Conservation (phyloP, 2,888 invertebrate genomes). For the Netelia inedita region DNA sequence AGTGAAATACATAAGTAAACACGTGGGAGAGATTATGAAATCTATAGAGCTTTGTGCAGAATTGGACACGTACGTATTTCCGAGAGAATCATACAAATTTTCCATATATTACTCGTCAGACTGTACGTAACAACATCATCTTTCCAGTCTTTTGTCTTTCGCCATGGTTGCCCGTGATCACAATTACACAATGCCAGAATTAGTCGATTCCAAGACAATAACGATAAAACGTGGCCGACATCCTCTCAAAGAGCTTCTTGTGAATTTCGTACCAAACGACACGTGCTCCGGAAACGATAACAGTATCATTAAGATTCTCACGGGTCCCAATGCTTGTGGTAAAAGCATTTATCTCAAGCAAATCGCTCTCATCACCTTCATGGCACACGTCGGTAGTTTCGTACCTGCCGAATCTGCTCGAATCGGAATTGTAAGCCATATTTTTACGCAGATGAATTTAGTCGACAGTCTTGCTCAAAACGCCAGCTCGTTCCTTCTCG, state of each 20-base stretch:
- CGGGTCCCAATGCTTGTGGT: conserved; percentile 96
- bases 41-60: conserved; percentile 88
- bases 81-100: conserved; percentile 1
- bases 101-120: not conserved
- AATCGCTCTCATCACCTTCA: conserved; percentile 91
- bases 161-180: conserved; percentile 89
- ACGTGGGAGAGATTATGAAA: conserved; percentile 86
- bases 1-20: conserved; percentile 88
- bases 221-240: conserved; percentile 90
- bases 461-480: conserved; percentile 92
- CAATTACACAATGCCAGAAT: conserved; percentile 88
- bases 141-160: conserved; percentile 88
- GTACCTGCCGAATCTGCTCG: conserved; percentile 92
- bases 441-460: conserved; percentile 91
- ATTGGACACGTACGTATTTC: conserved; percentile 89
- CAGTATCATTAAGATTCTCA: conserved; percentile 91
- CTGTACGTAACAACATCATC: too few relatives aligned
- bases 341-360: conserved; percentile 97
- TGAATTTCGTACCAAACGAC: conserved; percentile 91
- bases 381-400: conserved; percentile 96
- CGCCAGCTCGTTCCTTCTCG: conserved; percentile 94
- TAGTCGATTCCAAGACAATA: conserved; percentile 87
- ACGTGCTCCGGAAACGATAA: conserved; percentile 87
- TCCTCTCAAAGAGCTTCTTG: conserved; percentile 90
- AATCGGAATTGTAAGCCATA: conserved; percentile 90